Base-by-base conservation (phyloP, 2,797 vertebrate species). In the Amniataba percoides region DNA sequence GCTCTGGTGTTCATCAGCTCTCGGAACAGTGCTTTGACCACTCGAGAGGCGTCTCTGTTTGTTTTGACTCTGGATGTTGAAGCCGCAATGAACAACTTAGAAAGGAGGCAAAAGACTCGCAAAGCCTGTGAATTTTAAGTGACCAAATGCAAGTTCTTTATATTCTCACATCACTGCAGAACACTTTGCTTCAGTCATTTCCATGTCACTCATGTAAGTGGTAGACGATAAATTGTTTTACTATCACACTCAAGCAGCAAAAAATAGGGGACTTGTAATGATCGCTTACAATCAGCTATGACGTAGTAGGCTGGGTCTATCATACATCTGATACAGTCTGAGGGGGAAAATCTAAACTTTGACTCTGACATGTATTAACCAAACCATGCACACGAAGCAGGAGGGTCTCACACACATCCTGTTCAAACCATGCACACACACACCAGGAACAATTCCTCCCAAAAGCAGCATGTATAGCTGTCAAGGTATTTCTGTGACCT, bases 1-100 rank as follows among this genome's bases (percentile, higher is more conserved):
- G 10, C 42, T 39, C 59, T n/a, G 49, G 21, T 69, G 39, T 76
- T 67, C 68, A 73, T 68, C 43, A 59, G 15, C 42, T 68, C 39
- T 63, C 53, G 53, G 36, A 75, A 31, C 18, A 15, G 25, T 3
- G 18, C 71, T 75, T 49, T 42, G 57, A 60, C 57, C 48, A 11
- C 15, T 3, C 4, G 21, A 45, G 36, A 45, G 25, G 18, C 39
- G 2, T 61, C 18, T 66, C 11, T 15, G 1, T 64, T 66, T 25
- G 23, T 65, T 43, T n/a, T 52, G 25, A 14, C 39, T 49, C 34
- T 62, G 39, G 21, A 39, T 60, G 36, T 16, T 12, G 42, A 18
- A 15, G 25, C 46, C 36, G 7, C 42, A 34, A 60, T 70, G 10
- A 56, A 45, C 42, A 62, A 56, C 63, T 57, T 45, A 4, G 19